phyloP scores from a whole-genome alignment of 2,797 vertebrate species.

The Epinephelus awoara region DNA sequence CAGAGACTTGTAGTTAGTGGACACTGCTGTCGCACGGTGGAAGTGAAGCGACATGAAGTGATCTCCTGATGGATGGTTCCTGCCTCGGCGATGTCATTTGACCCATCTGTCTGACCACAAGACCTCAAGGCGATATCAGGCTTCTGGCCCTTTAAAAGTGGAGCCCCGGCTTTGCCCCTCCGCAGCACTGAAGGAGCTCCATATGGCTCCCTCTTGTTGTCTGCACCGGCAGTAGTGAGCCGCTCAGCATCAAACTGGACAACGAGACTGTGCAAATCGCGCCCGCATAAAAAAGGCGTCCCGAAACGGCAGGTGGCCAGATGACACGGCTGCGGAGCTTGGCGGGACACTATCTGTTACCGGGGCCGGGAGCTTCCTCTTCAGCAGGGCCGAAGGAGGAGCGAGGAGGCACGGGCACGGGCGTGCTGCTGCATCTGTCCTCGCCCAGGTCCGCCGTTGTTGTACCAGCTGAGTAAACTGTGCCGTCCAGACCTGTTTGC shows the following conservation, averaged over 20 bases:
- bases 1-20: constrained; percentile 24
- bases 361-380: constrained; percentile 49
- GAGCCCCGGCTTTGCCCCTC: constrained; percentile 61
- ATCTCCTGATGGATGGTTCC: constrained; percentile 63
- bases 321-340: constrained; percentile 69
- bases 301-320: constrained; percentile 54
- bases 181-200: constrained; percentile 67
- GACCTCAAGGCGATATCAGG: constrained; percentile 54
- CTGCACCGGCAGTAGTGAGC: constrained; percentile 39
- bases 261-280: constrained; percentile 28
- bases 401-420: constrained; percentile 56
- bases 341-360: constrained; percentile 49
- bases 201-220: constrained; percentile 71
- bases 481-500: constrained; percentile 51
- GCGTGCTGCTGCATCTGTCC: constrained; percentile 74
- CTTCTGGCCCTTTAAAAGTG: constrained; percentile 87
- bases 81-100: constrained; percentile 66
- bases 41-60: constrained; percentile 36
- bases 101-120: constrained; percentile 50
- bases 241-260: constrained; percentile 39
- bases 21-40: constrained; percentile 10
- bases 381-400: constrained; percentile 56
- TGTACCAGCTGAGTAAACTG: constrained; percentile 81
- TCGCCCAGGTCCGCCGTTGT: constrained; percentile 68
- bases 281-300: constrained; percentile 38